phyloP scores from a whole-genome alignment of 2,797 vertebrate species.

The Garrulus glandarius region DNA sequence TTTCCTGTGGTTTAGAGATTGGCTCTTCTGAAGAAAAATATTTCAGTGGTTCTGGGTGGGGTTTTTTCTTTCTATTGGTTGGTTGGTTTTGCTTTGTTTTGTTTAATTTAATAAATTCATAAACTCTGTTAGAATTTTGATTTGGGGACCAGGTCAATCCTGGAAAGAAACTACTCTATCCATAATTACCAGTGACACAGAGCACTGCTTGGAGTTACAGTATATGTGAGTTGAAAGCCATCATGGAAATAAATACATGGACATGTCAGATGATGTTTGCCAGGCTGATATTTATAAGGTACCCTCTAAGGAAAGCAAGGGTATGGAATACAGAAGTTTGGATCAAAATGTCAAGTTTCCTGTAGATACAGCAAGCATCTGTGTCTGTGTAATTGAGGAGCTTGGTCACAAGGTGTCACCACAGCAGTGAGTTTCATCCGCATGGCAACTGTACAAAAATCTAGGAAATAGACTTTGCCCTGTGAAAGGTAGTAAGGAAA shows the following conservation, averaged over 20 bases:
- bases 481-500: not conserved
- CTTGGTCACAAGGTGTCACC: constrained; percentile 67
- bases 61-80: not conserved
- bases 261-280: not conserved
- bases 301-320: not conserved
- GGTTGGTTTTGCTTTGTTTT: not conserved
- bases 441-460: not conserved
- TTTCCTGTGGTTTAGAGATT: not conserved
- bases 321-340: not conserved
- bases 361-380: not conserved
- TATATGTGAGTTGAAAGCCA: not conserved
- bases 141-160: not conserved
- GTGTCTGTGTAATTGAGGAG: constrained; percentile 4
- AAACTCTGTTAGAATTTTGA: not conserved
- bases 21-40: not conserved
- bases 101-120: not conserved
- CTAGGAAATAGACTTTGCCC: not conserved
- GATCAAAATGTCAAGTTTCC: not conserved
- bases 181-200: accelerated
- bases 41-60: accelerated
- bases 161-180: not conserved
- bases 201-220: not conserved
- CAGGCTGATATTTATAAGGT: not conserved
- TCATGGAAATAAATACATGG: not conserved
- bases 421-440: not conserved